These are phyloP conservation scores for Lasioglossum marginatum DNA, from an alignment of 2,888 invertebrate genomes.

Conservation along the genomic window DNA sequence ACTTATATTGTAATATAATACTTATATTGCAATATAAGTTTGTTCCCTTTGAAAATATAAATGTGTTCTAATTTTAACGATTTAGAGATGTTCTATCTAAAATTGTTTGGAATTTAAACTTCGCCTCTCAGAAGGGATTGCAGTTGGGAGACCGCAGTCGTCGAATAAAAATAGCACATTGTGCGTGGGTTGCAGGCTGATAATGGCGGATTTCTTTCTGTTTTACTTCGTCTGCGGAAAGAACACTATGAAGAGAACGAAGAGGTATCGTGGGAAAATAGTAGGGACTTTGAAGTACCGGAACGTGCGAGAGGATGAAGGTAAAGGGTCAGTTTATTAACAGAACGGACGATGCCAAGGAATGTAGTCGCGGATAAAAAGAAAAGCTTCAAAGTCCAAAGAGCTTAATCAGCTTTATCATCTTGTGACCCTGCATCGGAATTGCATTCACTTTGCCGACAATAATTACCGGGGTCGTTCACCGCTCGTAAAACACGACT, in stretches of 20 bases:
- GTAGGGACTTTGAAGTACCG: constrained; percentile 16
- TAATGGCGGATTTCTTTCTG: not conserved
- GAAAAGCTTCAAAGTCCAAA: constrained; percentile 22
- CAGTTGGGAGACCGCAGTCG: not conserved
- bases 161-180: not conserved
- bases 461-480: constrained; percentile 21
- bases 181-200: not conserved
- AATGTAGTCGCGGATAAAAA: not conserved
- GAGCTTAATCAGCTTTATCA: constrained; percentile 32
- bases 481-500: constrained; percentile 45
- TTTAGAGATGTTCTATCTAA: not conserved
- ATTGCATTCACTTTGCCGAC: constrained; percentile 45
- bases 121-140: not conserved
- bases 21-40: too few species aligned
- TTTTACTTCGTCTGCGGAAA: not conserved
- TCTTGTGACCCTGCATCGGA: constrained; percentile 50
- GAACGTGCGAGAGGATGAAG: not conserved
- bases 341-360: constrained; percentile 19
- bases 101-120: not conserved
- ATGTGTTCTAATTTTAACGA: not conserved
- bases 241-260: constrained; percentile 8
- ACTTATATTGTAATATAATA: not conserved
- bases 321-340: constrained; percentile 41
- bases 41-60: not conserved
- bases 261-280: constrained; percentile 28